Conservation (phyloP, 1,140 invertebrate genomes). For the Ladona fulva region DNA sequence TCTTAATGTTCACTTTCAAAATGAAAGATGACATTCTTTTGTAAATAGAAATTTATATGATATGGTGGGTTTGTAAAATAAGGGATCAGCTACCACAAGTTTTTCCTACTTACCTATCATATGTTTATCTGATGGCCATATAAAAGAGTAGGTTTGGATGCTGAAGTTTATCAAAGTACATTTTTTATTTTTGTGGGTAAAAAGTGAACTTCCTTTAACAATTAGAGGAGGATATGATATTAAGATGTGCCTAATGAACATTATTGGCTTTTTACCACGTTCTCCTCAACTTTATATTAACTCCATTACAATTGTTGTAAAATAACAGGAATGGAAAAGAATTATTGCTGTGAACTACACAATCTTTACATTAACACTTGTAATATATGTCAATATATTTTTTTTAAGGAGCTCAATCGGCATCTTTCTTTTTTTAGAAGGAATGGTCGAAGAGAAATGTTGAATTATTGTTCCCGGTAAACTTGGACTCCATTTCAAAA, state of each 20-base stretch:
- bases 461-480: background rate
- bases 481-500: background rate
- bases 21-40: no score
- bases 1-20: no score
- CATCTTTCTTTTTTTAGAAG: background rate
- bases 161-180: no score
- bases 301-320: background rate
- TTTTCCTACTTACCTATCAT: no score
- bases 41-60: no score
- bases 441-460: background rate
- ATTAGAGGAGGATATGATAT: background rate
- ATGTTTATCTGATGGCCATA: no score
- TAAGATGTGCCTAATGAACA: background rate
- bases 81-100: no score
- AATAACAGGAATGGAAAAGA: background rate
- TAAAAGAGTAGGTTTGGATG: no score
- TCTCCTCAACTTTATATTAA: background rate
- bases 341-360: background rate
- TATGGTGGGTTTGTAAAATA: no score
- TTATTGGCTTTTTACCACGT: background rate
- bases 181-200: no score
- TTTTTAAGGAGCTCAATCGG: conserved; percentile 6
- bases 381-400: background rate
- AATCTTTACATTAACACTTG: background rate
- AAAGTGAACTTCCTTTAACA: no score